Evolutionary conservation across 2,797 vertebrate genomes (phyloP).

Genomic region (Sebastes baramenuke): DNA sequence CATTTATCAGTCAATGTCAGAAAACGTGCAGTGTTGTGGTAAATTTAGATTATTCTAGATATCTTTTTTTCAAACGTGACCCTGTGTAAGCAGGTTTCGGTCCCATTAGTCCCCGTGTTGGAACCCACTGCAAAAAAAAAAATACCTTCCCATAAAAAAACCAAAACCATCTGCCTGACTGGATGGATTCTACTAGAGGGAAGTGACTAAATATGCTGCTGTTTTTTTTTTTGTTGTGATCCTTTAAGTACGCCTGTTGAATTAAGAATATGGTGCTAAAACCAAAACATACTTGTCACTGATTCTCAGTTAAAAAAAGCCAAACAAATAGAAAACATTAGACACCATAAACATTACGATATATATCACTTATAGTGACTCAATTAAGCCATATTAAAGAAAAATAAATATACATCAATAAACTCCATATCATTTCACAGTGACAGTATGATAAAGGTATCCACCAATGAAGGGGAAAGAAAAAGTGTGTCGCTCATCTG

Average conservation of each 20-base stretch:
- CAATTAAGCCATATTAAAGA: neutral
- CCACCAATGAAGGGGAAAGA: neutral
- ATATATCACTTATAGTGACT: neutral
- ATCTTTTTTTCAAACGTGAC: neutral
- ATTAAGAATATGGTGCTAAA: neutral
- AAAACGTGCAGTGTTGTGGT: neutral
- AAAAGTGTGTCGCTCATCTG: neutral
- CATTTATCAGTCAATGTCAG: neutral
- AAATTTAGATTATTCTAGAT: neutral
- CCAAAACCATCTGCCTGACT: neutral
- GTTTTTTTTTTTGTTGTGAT: neutral
- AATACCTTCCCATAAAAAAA: neutral
- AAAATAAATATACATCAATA: constrained; percentile 34
- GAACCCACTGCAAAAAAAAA: no score
- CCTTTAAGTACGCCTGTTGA: neutral
- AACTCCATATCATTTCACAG: constrained; percentile 41
- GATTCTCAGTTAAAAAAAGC: neutral
- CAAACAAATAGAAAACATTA: constrained; percentile 2
- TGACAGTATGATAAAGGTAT: constrained; percentile 25
- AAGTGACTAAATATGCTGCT: neutral
- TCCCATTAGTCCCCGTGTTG: no score
- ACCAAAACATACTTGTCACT: neutral
- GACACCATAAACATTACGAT: neutral
- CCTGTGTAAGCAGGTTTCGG: neutral
- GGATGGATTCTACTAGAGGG: neutral